phyloP scores from a whole-genome alignment of 2,113 vertebrate genomes.

The Tauraco erythrolophus region DNA sequence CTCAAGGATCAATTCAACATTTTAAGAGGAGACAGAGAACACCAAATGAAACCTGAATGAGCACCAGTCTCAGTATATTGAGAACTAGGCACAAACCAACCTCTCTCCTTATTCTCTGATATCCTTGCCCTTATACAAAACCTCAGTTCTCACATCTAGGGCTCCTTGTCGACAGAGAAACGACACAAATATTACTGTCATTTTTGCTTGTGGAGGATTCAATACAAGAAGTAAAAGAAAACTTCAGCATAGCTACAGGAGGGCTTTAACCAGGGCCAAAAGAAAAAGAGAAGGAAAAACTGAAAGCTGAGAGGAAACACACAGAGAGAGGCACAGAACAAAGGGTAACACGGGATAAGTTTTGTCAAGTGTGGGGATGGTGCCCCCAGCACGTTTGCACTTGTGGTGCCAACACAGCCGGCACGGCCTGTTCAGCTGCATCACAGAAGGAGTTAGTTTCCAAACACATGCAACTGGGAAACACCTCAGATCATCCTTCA shows the following conservation, averaged over 20 bases:
- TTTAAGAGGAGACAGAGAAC: neutral
- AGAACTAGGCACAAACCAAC: neutral
- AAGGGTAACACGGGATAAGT: neutral
- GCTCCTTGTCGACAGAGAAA: neutral
- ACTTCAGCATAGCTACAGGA: neutral
- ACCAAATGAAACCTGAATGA: neutral
- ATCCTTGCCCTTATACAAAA: neutral
- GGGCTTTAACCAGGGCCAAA: neutral
- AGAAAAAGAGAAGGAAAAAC: neutral
- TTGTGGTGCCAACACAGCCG: neutral
- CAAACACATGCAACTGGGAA: neutral
- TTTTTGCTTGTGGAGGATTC: neutral
- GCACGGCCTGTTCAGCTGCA: accelerated
- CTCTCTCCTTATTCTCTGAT: neutral
- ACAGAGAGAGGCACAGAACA: neutral
- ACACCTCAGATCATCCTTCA: neutral
- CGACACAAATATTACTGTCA: neutral
- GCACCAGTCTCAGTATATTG: neutral
- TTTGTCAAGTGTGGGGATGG: neutral
- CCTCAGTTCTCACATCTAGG: neutral
- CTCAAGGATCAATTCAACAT: neutral
- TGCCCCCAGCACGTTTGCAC: accelerated
- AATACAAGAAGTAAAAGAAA: neutral
- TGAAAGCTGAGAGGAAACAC: neutral
- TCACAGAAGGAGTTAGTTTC: neutral